Evolutionary conservation across 2,797 vertebrate species (phyloP), one percentile per base, ranked within the genome.

Genomic region (Takifugu rubripes): DNA sequence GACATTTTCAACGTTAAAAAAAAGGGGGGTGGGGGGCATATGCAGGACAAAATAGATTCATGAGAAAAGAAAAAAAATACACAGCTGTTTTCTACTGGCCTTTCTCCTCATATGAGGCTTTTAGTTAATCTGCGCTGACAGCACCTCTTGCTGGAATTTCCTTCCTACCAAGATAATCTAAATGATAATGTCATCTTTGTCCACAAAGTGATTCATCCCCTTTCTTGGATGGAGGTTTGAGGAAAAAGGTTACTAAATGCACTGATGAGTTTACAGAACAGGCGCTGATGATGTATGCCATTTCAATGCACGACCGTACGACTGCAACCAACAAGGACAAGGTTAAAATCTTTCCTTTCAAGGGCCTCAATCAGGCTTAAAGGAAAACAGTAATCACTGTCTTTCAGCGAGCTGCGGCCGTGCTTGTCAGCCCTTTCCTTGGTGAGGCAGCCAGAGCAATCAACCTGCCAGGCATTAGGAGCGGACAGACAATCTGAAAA

Each of bases 311-410:
- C 92, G 91, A 92, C 95, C 93, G 92, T 94, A 94, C 93, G 93
- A 7, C 95, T 91, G 94, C 93, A 92, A 93, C 93, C 93, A 94
- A 95, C 95, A 93, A 21, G 92, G 93, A 94, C 95, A 97, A 96
- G 95, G 95, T 96, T 97, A 97, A 98, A 98, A 98, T 98, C 96
- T 96, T 96, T 98, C 95, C 95, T 97, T 98, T 98, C 95, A 98
- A 99, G 96, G 96, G 95, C 95, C 96, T 99, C 97, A 99, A 99
- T 98, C 96, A 98, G 95, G 95, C 94, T 96, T 94, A 96, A 96
- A 98, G 95, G 97, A 98, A 99, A 99, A 99, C 96, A 99, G 95
- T 98, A 99, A 99, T 99, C 97, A 99, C 95, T 95, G 95, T 98
- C 95, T 98, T 98, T 98, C 95, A 98, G 93, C 93, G 88, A 92